Evolutionary conservation across 1,140 invertebrate genomes (phyloP).

Genomic region (Macrocentrus cingulum): DNA sequence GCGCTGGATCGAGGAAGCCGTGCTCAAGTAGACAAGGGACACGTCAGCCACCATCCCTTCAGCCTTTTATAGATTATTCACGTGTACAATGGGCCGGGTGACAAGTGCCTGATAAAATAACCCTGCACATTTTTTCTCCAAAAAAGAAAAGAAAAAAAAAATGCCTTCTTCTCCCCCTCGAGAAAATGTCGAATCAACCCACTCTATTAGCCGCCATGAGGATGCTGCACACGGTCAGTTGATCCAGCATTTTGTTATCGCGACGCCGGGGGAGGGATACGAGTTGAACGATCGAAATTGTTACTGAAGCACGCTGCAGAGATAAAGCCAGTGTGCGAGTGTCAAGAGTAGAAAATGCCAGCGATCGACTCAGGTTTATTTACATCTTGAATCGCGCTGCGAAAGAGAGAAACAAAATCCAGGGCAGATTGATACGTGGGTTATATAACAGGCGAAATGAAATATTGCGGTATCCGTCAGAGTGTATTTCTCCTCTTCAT

Average conservation of each 20-base stretch:
- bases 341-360: background rate
- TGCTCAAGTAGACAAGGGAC: constrained; percentile 59
- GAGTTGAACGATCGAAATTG: constrained; percentile 24
- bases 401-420: background rate
- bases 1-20: constrained; percentile 52
- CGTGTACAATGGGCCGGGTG: constrained; percentile 50
- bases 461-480: no score
- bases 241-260: constrained; percentile 26
- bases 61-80: constrained; percentile 59
- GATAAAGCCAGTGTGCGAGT: constrained; percentile 1
- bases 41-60: constrained; percentile 51
- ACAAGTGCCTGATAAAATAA: constrained; percentile 24
- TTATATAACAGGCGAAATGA: background rate
- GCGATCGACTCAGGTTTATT: constrained; percentile 4
- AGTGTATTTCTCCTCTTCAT: no score
- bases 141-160: background rate
- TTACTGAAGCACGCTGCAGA: constrained; percentile 22
- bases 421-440: background rate
- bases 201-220: constrained; percentile 18
- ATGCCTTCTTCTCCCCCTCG: background rate
- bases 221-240: constrained; percentile 19
- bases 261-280: background rate
- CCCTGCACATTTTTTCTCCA: background rate
- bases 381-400: background rate
- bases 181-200: constrained; percentile 9